A percentile compares a stretch with the other conserved stretches of the same genome.
Evolutionary conservation across 1,140 invertebrate species (phyloP).

Genomic region (Hydropsyche tenuis): DNA sequence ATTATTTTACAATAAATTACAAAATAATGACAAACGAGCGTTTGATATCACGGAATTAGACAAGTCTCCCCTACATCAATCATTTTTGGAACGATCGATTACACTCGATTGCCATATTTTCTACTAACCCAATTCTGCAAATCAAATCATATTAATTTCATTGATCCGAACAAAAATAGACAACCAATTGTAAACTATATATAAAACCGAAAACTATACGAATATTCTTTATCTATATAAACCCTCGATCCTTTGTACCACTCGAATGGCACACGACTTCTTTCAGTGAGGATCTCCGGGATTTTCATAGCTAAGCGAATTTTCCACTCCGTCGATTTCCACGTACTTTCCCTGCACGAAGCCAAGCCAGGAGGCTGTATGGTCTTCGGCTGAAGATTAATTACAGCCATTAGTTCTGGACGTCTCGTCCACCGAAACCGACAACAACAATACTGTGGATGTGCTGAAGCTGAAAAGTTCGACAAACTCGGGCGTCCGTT

Average conservation of each 20-base stretch:
- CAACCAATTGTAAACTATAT: too few species aligned
- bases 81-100: too few species aligned
- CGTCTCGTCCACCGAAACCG: constrained; percentile 7
- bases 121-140: too few species aligned
- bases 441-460: background rate
- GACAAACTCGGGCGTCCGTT: background rate
- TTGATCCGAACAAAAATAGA: too few species aligned
- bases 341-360: background rate
- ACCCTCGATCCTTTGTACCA: background rate
- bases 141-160: too few species aligned
- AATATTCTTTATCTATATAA: too few species aligned
- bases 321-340: background rate
- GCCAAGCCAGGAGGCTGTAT: background rate
- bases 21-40: too few species aligned
- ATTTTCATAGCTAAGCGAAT: background rate
- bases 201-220: too few species aligned
- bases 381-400: constrained; percentile 22
- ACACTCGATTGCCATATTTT: too few species aligned
- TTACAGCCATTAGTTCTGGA: constrained; percentile 26
- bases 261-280: background rate
- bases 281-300: background rate
- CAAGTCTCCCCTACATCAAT: too few species aligned
- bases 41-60: too few species aligned
- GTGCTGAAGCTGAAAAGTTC: constrained; percentile 9
- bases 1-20: too few species aligned